Base-by-base conservation (phyloP, 1,140 invertebrate genomes). In the Eulimnadia texana region DNA sequence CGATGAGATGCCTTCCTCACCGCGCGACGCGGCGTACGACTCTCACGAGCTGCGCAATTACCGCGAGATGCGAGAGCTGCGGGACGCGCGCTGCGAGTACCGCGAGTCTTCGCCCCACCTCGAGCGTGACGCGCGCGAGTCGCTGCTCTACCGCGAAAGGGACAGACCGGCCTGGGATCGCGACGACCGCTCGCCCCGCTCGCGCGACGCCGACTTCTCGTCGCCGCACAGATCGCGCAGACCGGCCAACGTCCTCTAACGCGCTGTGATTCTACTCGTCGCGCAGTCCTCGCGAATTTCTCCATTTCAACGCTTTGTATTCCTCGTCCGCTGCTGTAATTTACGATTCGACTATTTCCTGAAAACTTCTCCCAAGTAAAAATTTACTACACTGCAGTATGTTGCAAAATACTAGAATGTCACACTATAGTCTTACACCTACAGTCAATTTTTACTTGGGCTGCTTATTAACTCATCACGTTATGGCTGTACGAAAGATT, bases 21-120 rank as follows among this genome's bases (percentile, higher is more conserved):
- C 55, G 22, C 55, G 55, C 0, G 55, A 57, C 22, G 16, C 16
- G 33, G 6, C 33, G 6, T 57, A 57, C 27, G 55, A 57, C 16
- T 42, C 55, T 1, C 55, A 57, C 27, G 55, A 57, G 6, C 22
- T 33, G 9, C 55, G 55, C 27, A 33, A 57, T 27, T 57, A 57
- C 55, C 55, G 55, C 2, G 55, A 57, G 55, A 57, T 57, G 55
- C 55, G 55, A 11, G 55, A 57, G 33, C 27, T 57, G 55, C 55
- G 55, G 11, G 55, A 57, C 20, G 20, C 28, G n/a, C 24, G 55
- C 9, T n/a, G 50, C 11, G 54, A 56, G 29, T 27, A 27, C 24
- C 54, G 54, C 29, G 55, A 57, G 27, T 57, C 27, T 10, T 42
- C 33, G 33, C 33, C 33, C 16, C 55, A 57, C 22, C 55, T 28